phyloP scores from a whole-genome alignment of 2,113 vertebrate species.

The Prionailurus viverrinus region DNA sequence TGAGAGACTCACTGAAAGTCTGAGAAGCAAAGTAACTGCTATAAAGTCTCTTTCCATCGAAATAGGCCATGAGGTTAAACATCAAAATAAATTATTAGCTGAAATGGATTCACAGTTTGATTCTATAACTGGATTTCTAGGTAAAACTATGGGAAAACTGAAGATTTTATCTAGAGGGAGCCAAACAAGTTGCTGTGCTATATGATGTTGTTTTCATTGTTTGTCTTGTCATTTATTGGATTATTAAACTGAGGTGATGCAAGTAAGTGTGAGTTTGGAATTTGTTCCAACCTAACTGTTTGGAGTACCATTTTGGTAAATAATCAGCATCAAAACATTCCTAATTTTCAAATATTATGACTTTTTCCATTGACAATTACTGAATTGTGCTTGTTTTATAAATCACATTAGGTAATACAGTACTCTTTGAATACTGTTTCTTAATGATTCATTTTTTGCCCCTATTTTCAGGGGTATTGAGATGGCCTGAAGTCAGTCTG shows the following conservation, averaged over 20 bases:
- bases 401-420: slow-evolving; percentile 5
- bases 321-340: slow-evolving; percentile 60
- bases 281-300: slow-evolving; percentile 66
- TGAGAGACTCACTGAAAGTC: slow-evolving; percentile 94
- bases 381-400: slow-evolving; percentile 59
- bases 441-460: slow-evolving; percentile 41
- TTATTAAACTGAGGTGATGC: slow-evolving; percentile 93
- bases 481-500: not conserved
- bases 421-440: slow-evolving; percentile 61
- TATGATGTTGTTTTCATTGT: slow-evolving; percentile 96
- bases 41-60: slow-evolving; percentile 89
- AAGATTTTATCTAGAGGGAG: slow-evolving; percentile 96
- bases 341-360: slow-evolving; percentile 34
- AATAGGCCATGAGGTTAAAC: too few species aligned
- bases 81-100: too few species aligned
- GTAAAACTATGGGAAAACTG: slow-evolving; percentile 95
- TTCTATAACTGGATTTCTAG: slow-evolving; percentile 95
- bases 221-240: slow-evolving; percentile 98
- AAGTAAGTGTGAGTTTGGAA: slow-evolving; percentile 66
- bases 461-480: slow-evolving; percentile 67
- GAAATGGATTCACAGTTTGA: slow-evolving; percentile 95
- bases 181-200: slow-evolving; percentile 95
- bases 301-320: slow-evolving; percentile 24
- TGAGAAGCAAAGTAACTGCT: slow-evolving; percentile 94
- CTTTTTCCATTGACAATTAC: slow-evolving; percentile 33